Evolutionary conservation across 2,888 invertebrate species (phyloP).

Genomic region (Seladonia tumulorum): DNA sequence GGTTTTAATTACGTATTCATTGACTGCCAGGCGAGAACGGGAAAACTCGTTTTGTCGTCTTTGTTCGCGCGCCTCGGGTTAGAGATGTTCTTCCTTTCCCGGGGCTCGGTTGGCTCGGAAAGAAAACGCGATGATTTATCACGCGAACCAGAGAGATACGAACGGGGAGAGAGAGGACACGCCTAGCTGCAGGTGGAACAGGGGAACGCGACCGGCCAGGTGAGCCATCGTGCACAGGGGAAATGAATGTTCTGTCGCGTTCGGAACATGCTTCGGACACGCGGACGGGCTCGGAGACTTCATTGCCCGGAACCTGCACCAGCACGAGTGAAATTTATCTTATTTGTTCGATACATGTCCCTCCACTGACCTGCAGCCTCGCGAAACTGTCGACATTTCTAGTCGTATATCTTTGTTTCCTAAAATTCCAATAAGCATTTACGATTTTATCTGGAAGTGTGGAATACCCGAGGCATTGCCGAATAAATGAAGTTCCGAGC

Average conservation of each 20-base stretch:
- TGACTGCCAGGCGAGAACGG: slow-evolving; percentile 17
- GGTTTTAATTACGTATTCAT: slow-evolving; percentile 56
- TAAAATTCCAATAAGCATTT: neutral
- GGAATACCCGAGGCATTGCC: too few relatives aligned
- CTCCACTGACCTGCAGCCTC: neutral
- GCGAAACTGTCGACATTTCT: neutral
- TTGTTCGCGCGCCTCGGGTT: neutral
- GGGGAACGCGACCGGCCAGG: slow-evolving; percentile 72
- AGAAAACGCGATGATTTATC: slow-evolving; percentile 71
- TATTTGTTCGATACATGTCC: neutral
- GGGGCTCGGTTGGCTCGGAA: slow-evolving; percentile 46
- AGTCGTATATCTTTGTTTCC: neutral
- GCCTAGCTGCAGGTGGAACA: slow-evolving; percentile 69
- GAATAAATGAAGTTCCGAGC: neutral
- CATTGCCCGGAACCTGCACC: slow-evolving; percentile 58
- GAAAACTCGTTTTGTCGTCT: slow-evolving; percentile 45
- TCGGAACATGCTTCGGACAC: slow-evolving; percentile 77
- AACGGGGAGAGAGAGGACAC: slow-evolving; percentile 18
- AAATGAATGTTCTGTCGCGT: slow-evolving; percentile 83
- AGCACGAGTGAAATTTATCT: slow-evolving; percentile 39
- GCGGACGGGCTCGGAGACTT: slow-evolving; percentile 42
- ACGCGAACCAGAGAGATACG: neutral
- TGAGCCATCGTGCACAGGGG: slow-evolving; percentile 84
- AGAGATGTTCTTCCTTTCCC: slow-evolving; percentile 27
- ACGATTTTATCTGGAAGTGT: neutral